A percentile compares a stretch with the other conserved stretches of the same genome.
Evolutionary conservation across 2,113 vertebrate species (phyloP).

Genomic region (Dendrocopos noguchii): DNA sequence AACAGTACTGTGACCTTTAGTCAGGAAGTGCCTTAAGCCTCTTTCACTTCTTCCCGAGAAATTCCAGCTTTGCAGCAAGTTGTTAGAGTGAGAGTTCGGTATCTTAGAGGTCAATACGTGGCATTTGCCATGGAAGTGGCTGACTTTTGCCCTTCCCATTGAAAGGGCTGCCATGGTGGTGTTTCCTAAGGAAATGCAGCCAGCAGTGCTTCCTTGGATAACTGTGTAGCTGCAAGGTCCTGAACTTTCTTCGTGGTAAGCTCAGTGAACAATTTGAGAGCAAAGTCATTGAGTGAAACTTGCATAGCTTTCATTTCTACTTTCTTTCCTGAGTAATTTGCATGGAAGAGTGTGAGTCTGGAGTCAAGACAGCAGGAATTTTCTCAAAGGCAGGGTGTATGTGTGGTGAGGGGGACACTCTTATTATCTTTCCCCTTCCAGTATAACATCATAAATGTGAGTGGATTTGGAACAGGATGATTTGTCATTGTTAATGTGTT

Average conservation of each 20-base stretch:
- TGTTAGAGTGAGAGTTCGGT: neutral
- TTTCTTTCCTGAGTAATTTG: neutral
- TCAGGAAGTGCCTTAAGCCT: neutral
- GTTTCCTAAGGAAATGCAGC: conserved; percentile 45
- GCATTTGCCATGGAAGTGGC: neutral
- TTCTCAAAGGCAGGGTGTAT: neutral
- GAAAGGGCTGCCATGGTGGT: neutral
- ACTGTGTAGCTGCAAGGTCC: neutral
- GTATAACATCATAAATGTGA: neutral
- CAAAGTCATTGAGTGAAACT: neutral
- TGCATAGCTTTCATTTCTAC: neutral
- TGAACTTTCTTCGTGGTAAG: neutral
- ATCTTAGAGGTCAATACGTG: neutral
- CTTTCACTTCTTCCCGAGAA: neutral
- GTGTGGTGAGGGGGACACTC: neutral
- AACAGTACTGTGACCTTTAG: neutral
- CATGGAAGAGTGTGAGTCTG: neutral
- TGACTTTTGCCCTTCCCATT: neutral
- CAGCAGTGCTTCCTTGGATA: neutral
- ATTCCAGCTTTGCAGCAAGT: neutral
- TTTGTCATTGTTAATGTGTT: conserved; percentile 35
- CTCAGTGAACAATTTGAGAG: neutral
- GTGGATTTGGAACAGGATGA: neutral
- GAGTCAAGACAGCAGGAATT: neutral
- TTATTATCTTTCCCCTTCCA: neutral